A percentile compares a stretch with the other conserved stretches of the same genome.
phyloP scores from a whole-genome alignment of 2,888 invertebrate genomes.

The Mesodorylaimus sp. region DNA sequence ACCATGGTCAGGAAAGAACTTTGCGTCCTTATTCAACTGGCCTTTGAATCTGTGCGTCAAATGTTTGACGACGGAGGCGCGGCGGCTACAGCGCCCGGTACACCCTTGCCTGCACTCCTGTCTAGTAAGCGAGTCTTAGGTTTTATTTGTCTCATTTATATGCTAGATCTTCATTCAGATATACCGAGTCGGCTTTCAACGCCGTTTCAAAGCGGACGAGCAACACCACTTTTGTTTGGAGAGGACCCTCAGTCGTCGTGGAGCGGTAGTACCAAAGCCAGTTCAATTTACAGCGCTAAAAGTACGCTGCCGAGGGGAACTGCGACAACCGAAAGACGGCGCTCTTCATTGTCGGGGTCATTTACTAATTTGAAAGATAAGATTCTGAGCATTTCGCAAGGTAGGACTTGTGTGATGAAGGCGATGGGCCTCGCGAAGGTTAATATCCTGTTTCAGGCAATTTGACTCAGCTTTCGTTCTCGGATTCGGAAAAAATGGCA shows the following conservation, averaged over 20 bases:
- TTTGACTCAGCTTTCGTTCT: too few relatives aligned
- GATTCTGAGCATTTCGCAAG: too few relatives aligned
- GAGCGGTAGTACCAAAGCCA: background rate
- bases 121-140: too few relatives aligned
- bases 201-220: background rate
- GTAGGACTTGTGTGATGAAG: too few relatives aligned
- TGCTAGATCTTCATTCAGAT: background rate
- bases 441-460: too few relatives aligned
- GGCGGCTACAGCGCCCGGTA: too few relatives aligned
- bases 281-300: background rate
- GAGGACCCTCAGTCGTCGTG: background rate
- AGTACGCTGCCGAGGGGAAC: background rate
- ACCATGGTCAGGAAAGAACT: constrained; percentile 4
- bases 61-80: background rate
- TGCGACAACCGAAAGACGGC: background rate
- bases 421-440: too few relatives aligned
- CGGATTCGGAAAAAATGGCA: background rate
- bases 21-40: constrained; percentile 8
- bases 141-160: too few relatives aligned
- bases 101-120: too few relatives aligned
- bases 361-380: too few relatives aligned
- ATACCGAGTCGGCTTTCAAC: background rate
- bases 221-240: background rate
- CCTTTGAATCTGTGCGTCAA: constrained; percentile 8
- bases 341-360: too few relatives aligned